Conservation (phyloP, 2,113 vertebrate species). For the Phainopepla nitens region DNA sequence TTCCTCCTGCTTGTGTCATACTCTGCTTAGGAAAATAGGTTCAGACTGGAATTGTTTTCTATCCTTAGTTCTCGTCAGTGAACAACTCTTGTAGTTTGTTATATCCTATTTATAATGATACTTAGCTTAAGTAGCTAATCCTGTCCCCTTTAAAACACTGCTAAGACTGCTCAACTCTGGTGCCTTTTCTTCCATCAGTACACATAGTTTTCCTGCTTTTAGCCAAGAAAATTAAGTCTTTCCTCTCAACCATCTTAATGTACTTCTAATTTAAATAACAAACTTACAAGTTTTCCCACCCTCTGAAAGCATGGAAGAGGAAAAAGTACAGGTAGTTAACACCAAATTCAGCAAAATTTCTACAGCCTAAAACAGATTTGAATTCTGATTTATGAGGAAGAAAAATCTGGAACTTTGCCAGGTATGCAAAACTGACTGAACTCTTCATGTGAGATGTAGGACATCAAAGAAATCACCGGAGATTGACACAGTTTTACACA, state of each 20-base stretch:
- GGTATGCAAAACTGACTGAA: background rate
- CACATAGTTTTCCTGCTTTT: background rate
- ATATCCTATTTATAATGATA: background rate
- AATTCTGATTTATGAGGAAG: background rate
- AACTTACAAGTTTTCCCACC: constrained; percentile 69
- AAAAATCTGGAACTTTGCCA: background rate
- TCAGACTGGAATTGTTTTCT: background rate
- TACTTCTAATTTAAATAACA: constrained; percentile 34
- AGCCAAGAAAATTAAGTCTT: background rate
- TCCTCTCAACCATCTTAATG: constrained; percentile 29
- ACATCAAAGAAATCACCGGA: background rate
- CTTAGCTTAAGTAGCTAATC: background rate
- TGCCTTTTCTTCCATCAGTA: background rate
- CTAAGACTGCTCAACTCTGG: background rate
- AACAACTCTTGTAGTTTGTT: background rate
- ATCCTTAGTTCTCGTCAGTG: background rate
- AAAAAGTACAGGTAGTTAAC: constrained; percentile 49
- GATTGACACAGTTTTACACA: background rate
- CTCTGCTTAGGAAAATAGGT: background rate
- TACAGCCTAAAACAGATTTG: background rate
- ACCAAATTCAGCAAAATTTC: constrained; percentile 30
- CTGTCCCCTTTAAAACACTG: background rate
- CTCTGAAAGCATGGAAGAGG: constrained; percentile 67
- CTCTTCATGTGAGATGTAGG: background rate
- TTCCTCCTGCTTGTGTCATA: background rate